A percentile compares a stretch with the other conserved stretches of the same genome.
phyloP scores from a whole-genome alignment of 2,797 vertebrate species.

The Petrocephalus schoutedeni region DNA sequence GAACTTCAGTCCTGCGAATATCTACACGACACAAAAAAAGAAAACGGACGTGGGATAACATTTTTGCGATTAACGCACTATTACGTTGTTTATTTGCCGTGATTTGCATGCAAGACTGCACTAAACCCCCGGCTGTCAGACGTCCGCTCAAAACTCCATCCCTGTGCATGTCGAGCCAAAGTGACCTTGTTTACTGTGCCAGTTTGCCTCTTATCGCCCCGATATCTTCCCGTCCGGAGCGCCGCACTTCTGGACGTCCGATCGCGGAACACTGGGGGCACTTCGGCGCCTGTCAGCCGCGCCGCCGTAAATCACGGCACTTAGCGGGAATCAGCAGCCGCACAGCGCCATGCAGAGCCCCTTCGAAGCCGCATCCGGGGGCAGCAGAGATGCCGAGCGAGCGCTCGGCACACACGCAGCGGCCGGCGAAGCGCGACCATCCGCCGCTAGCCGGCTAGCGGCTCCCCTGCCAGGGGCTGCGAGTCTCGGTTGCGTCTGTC shows the following conservation, averaged over 20 bases:
- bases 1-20: not conserved
- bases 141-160: not conserved
- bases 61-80: not conserved
- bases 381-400: not conserved
- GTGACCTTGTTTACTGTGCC: not conserved
- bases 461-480: not conserved
- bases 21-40: no score
- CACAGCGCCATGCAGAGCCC: not conserved
- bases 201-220: not conserved
- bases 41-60: not conserved
- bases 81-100: no score
- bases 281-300: not conserved
- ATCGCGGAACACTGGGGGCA: not conserved
- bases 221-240: not conserved
- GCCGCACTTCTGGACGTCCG: not conserved
- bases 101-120: not conserved
- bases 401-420: not conserved
- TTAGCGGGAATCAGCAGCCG: not conserved
- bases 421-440: not conserved
- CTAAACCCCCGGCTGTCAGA: not conserved
- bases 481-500: not conserved
- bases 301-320: not conserved
- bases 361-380: not conserved
- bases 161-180: not conserved
- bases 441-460: not conserved